Conservation (phyloP, 2,797 vertebrate genomes). For the Botia almorhae region DNA sequence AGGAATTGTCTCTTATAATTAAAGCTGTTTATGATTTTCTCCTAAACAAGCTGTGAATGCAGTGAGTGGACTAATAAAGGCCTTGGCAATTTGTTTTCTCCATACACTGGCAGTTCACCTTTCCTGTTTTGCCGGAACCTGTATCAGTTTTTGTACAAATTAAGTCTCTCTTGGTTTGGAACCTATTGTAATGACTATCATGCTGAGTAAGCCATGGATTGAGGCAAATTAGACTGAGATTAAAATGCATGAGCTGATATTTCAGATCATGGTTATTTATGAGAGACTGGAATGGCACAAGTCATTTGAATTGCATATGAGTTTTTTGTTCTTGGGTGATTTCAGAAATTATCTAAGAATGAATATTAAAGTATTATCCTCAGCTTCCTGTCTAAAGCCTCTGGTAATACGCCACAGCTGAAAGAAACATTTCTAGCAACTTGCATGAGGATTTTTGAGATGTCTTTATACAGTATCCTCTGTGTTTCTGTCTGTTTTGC, state of each 20-base stretch:
- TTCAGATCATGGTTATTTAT: slow-evolving; percentile 66
- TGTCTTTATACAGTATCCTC: neutral
- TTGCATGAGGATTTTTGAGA: slow-evolving; percentile 12
- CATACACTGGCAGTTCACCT: neutral
- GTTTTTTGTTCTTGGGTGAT: slow-evolving; percentile 45
- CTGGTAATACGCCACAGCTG: slow-evolving; percentile 40
- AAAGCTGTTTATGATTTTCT: neutral
- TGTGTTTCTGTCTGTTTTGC: neutral
- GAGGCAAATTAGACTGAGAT: slow-evolving; percentile 62
- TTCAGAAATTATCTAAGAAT: slow-evolving; percentile 48
- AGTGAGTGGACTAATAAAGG: slow-evolving; percentile 37
- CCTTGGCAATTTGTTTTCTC: slow-evolving; percentile 38
- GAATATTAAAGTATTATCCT: slow-evolving; percentile 52
- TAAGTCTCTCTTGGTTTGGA: slow-evolving; percentile 51
- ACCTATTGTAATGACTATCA: slow-evolving; percentile 59
- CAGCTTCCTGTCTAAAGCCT: slow-evolving; percentile 39
- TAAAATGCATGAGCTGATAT: slow-evolving; percentile 68
- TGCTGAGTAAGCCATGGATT: slow-evolving; percentile 56
- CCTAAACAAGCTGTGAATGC: slow-evolving; percentile 1
- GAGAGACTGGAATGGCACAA: slow-evolving; percentile 40
- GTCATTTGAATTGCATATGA: slow-evolving; percentile 59
- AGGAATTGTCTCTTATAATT: neutral
- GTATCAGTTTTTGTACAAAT: slow-evolving; percentile 55
- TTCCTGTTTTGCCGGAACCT: slow-evolving; percentile 19
- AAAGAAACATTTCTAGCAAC: slow-evolving; percentile 22